These are phyloP conservation scores for Micromesistius poutassou DNA, from an alignment of 2,797 vertebrate genomes.

Conservation along the genomic window DNA sequence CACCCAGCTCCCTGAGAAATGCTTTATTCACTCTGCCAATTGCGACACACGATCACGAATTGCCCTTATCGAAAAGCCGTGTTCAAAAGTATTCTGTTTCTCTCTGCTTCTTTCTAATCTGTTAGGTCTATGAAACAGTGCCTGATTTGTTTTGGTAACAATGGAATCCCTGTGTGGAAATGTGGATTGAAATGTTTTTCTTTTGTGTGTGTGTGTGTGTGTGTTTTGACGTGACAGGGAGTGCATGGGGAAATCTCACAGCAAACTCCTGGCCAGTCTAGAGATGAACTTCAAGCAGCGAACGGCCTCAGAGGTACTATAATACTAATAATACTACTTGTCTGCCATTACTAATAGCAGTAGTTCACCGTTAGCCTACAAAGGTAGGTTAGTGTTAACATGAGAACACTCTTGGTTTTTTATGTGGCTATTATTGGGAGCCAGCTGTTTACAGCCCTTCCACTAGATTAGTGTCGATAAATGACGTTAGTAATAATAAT, in stretches of 20 bases:
- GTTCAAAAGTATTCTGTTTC: background rate
- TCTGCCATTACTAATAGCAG: background rate
- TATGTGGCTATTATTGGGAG: background rate
- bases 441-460: background rate
- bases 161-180: background rate
- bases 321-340: background rate
- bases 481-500: background rate
- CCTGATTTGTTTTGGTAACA: background rate
- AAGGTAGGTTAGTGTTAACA: no score
- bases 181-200: background rate
- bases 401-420: background rate
- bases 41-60: background rate
- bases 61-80: background rate
- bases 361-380: background rate
- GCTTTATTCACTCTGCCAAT: constrained; percentile 14
- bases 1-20: constrained; percentile 28
- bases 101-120: background rate
- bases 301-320: constrained; percentile 39
- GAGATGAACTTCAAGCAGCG: constrained; percentile 70
- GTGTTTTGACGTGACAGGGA: constrained; percentile 68
- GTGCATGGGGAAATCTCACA: constrained; percentile 70
- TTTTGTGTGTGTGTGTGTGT: background rate
- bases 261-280: constrained; percentile 73
- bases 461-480: background rate
- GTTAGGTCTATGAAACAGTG: background rate